Evolutionary conservation across 2,113 vertebrate species (phyloP).

Genomic region (Tragelaphus strepsiceros): DNA sequence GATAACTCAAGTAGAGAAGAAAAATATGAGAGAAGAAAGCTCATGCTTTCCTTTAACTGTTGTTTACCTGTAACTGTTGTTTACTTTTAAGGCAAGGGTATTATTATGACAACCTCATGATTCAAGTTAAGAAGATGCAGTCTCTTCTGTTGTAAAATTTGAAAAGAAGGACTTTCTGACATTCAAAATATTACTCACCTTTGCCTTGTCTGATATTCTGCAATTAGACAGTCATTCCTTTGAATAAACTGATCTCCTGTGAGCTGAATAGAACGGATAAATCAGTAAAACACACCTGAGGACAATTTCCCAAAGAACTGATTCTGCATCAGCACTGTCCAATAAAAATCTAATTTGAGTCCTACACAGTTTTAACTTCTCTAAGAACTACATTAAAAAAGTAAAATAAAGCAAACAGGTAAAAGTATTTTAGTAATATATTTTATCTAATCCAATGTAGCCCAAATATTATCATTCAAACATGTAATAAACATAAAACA

Average conservation of each 20-base stretch:
- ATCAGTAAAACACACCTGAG: neutral
- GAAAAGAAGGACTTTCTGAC: neutral
- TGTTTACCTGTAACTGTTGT: neutral
- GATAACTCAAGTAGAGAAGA: neutral
- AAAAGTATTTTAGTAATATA: neutral
- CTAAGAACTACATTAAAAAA: neutral
- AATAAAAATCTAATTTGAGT: neutral
- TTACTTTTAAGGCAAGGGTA: neutral
- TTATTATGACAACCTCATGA: neutral
- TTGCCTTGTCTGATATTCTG: neutral
- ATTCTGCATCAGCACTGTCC: rapidly evolving
- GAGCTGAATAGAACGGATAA: neutral
- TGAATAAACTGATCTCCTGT: neutral
- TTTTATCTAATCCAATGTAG: neutral
- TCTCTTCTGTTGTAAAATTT: neutral
- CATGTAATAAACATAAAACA: neutral
- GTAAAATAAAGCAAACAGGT: neutral
- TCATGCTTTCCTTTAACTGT: neutral
- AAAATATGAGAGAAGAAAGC: neutral
- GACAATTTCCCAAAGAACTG: neutral
- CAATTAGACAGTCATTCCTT: neutral
- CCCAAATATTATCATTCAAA: neutral
- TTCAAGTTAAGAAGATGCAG: neutral
- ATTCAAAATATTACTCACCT: neutral
- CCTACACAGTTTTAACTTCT: neutral